Conservation (phyloP, 2,888 invertebrate genomes). For the Polyommatus iphigenia region DNA sequence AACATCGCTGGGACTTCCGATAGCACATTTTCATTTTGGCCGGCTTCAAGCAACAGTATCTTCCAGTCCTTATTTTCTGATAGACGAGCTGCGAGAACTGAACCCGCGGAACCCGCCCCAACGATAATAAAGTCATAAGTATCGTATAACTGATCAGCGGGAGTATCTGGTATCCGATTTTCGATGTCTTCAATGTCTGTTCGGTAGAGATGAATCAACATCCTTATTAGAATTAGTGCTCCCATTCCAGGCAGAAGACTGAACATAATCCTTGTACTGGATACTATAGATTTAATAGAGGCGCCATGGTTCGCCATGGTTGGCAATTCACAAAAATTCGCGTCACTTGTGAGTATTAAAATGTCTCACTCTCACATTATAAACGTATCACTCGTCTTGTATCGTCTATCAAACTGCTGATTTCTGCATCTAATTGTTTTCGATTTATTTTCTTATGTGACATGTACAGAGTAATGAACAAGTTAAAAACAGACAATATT, state of each 20-base stretch:
- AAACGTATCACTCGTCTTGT: neutral
- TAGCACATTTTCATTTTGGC: slow-evolving; percentile 85
- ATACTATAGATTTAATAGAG: slow-evolving; percentile 67
- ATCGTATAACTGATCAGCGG: slow-evolving; percentile 74
- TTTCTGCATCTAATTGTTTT: slow-evolving; percentile 13
- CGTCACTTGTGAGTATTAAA: slow-evolving; percentile 1
- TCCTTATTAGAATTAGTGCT: slow-evolving; percentile 82
- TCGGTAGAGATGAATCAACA: slow-evolving; percentile 82
- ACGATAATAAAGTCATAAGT: slow-evolving; percentile 90
- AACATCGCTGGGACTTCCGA: slow-evolving; percentile 87
- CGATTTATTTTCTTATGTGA: neutral
- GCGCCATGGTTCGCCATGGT: slow-evolving; percentile 55
- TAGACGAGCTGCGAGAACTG: slow-evolving; percentile 88
- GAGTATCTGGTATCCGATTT: slow-evolving; percentile 80
- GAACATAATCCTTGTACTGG: slow-evolving; percentile 83
- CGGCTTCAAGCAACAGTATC: slow-evolving; percentile 89
- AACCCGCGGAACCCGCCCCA: slow-evolving; percentile 91
- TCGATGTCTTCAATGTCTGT: slow-evolving; percentile 86
- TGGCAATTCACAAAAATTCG: neutral
- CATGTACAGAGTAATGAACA: slow-evolving; percentile 4
- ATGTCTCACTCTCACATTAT: neutral
- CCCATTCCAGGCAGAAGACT: slow-evolving; percentile 84
- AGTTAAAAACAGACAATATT: neutral
- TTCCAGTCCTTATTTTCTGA: slow-evolving; percentile 87
- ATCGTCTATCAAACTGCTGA: slow-evolving; percentile 4